A percentile compares a stretch with the other conserved stretches of the same genome.
phyloP scores from a whole-genome alignment of 2,888 invertebrate genomes.

The Psylliodes chrysocephalus region DNA sequence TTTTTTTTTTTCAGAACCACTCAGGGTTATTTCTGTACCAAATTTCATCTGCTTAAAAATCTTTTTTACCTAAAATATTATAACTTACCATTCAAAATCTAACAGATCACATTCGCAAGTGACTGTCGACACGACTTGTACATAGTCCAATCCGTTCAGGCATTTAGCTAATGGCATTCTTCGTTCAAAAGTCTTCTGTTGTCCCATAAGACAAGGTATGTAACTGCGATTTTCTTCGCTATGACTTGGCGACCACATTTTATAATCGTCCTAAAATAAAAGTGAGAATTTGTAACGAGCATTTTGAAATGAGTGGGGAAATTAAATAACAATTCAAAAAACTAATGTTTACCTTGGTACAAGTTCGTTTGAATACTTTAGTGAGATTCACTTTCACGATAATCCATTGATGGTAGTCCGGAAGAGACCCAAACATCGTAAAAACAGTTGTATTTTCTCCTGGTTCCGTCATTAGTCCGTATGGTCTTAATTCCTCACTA shows the following conservation, averaged over 20 bases:
- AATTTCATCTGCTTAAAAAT: no score
- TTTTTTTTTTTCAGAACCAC: no score
- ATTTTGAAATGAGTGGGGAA: not conserved
- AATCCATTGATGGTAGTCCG: conserved; percentile 85
- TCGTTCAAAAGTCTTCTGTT: conserved; percentile 79
- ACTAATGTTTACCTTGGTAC: conserved; percentile 49
- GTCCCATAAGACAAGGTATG: conserved; percentile 80
- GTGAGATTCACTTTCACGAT: conserved; percentile 77
- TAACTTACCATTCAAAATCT: conserved; percentile 85
- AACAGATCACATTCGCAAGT: conserved; percentile 81
- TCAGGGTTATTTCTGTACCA: no score
- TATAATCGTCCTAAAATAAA: conserved; percentile 77
- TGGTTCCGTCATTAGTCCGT: conserved; percentile 92
- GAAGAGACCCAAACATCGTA: conserved; percentile 88
- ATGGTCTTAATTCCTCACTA: conserved; percentile 80
- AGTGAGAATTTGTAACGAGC: not conserved
- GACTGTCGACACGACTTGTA: conserved; percentile 74
- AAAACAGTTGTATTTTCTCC: conserved; percentile 94
- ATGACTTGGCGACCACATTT: conserved; percentile 85
- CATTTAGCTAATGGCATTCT: conserved; percentile 80
- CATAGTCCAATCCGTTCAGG: conserved; percentile 82
- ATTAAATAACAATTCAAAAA: not conserved
- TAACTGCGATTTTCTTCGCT: conserved; percentile 67
- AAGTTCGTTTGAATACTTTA: conserved; percentile 65
- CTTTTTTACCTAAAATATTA: no score